A percentile compares a stretch with the other conserved stretches of the same genome.
phyloP scores from a whole-genome alignment of 2,113 vertebrate genomes.

The Dromaius novaehollandiae region DNA sequence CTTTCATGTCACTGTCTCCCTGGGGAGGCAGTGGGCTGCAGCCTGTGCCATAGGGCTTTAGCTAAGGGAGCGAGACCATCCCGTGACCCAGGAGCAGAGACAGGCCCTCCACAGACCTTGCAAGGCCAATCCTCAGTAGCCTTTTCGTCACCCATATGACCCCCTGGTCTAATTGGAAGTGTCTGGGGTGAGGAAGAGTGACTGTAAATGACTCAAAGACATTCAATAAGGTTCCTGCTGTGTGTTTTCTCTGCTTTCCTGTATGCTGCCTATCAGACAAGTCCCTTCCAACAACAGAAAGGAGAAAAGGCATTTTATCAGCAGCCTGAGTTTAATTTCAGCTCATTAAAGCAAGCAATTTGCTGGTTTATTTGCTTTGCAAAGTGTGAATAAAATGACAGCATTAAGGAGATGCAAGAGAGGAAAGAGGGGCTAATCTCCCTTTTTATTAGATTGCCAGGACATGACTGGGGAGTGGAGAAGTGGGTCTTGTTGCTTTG shows the following conservation, averaged over 20 bases:
- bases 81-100: background rate
- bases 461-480: slow-evolving; percentile 41
- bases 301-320: slow-evolving; percentile 66
- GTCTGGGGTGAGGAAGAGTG: background rate
- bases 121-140: background rate
- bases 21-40: background rate
- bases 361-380: slow-evolving; percentile 73
- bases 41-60: background rate
- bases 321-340: slow-evolving; percentile 69
- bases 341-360: slow-evolving; percentile 75
- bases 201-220: background rate
- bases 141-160: background rate
- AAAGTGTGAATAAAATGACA: slow-evolving; percentile 68
- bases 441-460: slow-evolving; percentile 45
- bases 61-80: background rate
- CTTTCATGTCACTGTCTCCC: background rate
- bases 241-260: slow-evolving; percentile 18
- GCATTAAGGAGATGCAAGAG: slow-evolving; percentile 58
- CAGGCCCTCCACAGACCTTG: background rate
- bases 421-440: slow-evolving; percentile 63
- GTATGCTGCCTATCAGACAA: slow-evolving; percentile 2
- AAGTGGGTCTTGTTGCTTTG: background rate
- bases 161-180: background rate
- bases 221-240: background rate
- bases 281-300: slow-evolving; percentile 53